These are phyloP conservation scores for Matsumurasca onukii DNA, from an alignment of 1,140 invertebrate genomes.

Conservation along the genomic window DNA sequence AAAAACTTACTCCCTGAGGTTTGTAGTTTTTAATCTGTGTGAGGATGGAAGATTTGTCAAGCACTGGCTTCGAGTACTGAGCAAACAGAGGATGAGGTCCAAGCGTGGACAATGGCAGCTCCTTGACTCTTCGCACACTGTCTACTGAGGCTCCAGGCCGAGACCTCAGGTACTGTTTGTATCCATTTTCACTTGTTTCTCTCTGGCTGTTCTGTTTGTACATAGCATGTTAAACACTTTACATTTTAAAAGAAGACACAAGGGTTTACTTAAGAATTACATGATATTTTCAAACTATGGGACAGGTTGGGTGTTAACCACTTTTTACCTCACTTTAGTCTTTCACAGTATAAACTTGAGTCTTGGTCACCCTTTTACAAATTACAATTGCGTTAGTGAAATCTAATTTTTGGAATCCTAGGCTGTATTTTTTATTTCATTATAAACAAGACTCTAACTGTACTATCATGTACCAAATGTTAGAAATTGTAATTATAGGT, in stretches of 20 bases:
- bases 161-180: constrained; percentile 86
- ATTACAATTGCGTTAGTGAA: no score
- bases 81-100: constrained; percentile 62
- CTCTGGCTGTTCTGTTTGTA: constrained; percentile 63
- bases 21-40: constrained; percentile 80
- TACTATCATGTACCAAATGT: no score
- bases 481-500: no score
- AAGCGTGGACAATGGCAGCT: constrained; percentile 53
- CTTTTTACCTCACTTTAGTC: no score
- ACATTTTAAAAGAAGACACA: not conserved
- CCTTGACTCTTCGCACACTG: constrained; percentile 83
- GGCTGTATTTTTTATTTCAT: no score
- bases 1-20: constrained; percentile 72
- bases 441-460: no score
- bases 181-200: constrained; percentile 83
- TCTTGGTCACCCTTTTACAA: no score
- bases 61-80: constrained; percentile 47
- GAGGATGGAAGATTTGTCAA: constrained; percentile 54
- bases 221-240: constrained; percentile 3
- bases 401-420: no score
- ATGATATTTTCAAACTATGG: no score
- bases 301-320: no score
- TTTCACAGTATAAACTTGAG: no score
- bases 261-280: not conserved
- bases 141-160: constrained; percentile 84